phyloP scores from a whole-genome alignment of 2,888 invertebrate species.

The Tachina fera region DNA sequence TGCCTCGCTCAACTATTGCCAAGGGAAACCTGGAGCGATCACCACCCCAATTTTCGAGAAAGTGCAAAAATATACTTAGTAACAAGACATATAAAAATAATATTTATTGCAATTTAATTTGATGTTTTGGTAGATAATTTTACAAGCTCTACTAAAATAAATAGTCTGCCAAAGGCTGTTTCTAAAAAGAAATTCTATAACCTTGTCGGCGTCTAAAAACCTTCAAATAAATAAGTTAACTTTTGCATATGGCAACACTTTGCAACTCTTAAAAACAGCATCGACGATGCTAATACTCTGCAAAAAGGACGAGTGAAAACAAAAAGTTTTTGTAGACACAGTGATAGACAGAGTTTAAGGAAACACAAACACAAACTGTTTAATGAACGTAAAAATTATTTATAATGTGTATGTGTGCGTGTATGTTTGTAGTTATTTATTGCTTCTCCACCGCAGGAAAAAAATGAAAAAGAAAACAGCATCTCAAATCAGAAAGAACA shows the following conservation, averaged over 20 bases:
- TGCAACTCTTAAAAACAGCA: conserved; percentile 35
- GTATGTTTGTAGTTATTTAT: background rate
- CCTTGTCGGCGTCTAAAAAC: too few relatives aligned
- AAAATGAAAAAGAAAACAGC: conserved; percentile 43
- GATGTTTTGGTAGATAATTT: too few relatives aligned
- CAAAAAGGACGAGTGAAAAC: conserved; percentile 20
- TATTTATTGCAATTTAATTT: too few relatives aligned
- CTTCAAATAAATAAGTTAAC: too few relatives aligned
- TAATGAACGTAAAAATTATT: conserved; percentile 60
- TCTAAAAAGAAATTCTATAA: too few relatives aligned
- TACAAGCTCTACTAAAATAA: too few relatives aligned
- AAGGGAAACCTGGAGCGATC: too few relatives aligned
- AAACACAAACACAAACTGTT: conserved; percentile 64
- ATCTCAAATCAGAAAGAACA: conserved; percentile 66
- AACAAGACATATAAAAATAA: too few relatives aligned
- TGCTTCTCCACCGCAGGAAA: conserved; percentile 32
- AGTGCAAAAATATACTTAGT: too few relatives aligned
- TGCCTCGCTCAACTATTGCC: too few relatives aligned
- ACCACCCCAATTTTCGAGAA: too few relatives aligned
- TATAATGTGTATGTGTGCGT: background rate
- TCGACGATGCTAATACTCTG: background rate
- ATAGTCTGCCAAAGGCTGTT: too few relatives aligned
- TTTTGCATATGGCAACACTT: background rate
- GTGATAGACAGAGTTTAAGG: conserved; percentile 61
- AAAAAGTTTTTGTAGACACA: conserved; percentile 49